A percentile compares a stretch with the other conserved stretches of the same genome.
Conservation (phyloP, 2,113 vertebrate genomes). For the Caranx melampygus region DNA sequence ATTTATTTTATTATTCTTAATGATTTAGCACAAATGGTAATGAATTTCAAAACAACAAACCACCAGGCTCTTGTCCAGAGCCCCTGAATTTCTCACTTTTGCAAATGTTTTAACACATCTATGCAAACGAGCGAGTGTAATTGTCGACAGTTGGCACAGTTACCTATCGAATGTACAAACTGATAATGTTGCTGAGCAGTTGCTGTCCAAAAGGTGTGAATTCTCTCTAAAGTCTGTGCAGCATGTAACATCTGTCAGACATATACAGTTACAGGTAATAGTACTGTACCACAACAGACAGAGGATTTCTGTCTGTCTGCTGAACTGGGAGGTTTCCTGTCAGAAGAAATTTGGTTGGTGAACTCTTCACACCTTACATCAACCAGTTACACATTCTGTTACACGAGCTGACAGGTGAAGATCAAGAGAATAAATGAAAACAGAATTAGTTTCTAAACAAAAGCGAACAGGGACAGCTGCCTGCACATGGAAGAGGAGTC, state of each 20-base stretch:
- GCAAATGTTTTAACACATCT: neutral
- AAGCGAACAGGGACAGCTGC: too few species aligned
- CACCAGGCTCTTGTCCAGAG: neutral
- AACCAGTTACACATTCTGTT: neutral
- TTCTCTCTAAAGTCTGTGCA: too few species aligned
- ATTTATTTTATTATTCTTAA: conserved; percentile 2
- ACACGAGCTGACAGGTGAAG: neutral
- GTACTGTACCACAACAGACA: too few species aligned
- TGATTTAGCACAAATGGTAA: neutral
- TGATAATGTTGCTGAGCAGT: neutral
- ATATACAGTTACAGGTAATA: too few species aligned
- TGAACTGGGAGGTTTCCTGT: too few species aligned
- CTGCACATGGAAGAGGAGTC: too few species aligned
- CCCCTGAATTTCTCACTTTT: neutral
- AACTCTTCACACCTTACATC: neutral
- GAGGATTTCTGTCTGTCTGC: neutral
- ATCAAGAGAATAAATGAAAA: neutral
- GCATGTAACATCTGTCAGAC: too few species aligned
- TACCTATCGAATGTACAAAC: neutral
- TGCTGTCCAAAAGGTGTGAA: neutral
- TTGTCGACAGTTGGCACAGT: neutral
- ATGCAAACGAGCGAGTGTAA: neutral
- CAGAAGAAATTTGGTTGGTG: too few species aligned
- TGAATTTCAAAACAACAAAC: neutral
- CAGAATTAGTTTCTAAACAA: too few species aligned